Conservation (phyloP, 2,797 vertebrate genomes). For the Dermochelys coriacea region DNA sequence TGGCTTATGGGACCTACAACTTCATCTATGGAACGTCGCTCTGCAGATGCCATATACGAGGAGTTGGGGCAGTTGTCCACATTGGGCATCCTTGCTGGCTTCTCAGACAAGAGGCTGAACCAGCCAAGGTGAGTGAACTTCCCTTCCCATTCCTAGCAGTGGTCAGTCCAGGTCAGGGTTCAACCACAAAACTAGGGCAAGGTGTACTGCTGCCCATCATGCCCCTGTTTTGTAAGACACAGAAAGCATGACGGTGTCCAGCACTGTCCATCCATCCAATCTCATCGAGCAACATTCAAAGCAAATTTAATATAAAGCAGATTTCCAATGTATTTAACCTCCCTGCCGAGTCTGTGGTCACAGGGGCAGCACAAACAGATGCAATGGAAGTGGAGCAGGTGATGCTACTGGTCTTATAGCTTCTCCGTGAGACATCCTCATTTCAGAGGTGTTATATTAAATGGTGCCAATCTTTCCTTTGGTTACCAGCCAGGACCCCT, state of each 20-base stretch:
- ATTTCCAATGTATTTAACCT: no score
- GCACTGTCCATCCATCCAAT: neutral
- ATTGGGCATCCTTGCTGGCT: no score
- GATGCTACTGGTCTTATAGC: neutral
- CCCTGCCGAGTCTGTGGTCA: neutral
- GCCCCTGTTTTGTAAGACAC: no score
- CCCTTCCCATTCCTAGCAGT: neutral
- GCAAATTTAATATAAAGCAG: neutral
- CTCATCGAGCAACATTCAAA: no score
- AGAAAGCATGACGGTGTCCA: no score
- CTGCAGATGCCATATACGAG: no score
- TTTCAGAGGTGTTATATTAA: neutral
- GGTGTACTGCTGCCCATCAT: no score
- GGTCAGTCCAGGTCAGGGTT: neutral
- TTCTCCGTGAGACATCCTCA: neutral
- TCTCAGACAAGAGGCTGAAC: no score
- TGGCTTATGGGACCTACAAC: no score
- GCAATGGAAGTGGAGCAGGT: neutral
- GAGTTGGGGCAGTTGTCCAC: no score
- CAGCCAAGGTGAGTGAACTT: no score
- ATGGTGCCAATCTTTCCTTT: neutral
- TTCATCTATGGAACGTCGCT: no score
- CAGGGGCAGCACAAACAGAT: neutral
- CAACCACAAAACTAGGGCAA: neutral
- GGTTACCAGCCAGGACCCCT: neutral